Percentiles rank a stretch among this genome's conserved stretches.
Conservation (phyloP, 2,113 vertebrate genomes). For the Stegostoma tigrinum region DNA sequence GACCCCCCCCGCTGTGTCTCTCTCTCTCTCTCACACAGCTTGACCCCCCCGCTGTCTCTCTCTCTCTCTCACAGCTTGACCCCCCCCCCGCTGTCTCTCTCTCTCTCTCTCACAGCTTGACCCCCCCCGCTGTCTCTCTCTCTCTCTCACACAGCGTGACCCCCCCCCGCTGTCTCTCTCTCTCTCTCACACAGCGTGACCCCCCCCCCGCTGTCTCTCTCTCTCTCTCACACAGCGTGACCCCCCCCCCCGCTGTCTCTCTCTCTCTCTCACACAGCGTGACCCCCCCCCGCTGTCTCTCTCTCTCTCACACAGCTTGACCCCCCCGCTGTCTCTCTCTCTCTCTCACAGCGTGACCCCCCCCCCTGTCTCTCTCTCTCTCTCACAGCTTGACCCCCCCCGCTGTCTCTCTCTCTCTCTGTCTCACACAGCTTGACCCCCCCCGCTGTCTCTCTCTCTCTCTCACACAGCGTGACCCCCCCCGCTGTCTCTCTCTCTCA, state of each 20-base stretch:
- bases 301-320: background rate
- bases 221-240: background rate
- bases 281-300: background rate
- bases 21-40: background rate
- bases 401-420: background rate
- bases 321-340: background rate
- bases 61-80: too few species aligned
- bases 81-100: background rate
- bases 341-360: background rate
- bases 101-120: background rate
- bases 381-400: too few species aligned
- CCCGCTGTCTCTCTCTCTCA: background rate
- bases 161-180: too few species aligned
- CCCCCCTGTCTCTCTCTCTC: background rate
- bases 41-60: too few species aligned
- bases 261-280: too few species aligned
- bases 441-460: background rate
- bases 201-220: background rate
- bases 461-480: background rate
- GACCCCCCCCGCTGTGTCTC: accelerated
- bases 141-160: too few species aligned
- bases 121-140: background rate
- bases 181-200: background rate
- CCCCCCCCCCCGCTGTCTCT: too few species aligned
- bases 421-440: background rate